A percentile compares a stretch with the other conserved stretches of the same genome.
Conservation (phyloP, 2,888 invertebrate genomes). For the Dicyrtoma fusca region DNA sequence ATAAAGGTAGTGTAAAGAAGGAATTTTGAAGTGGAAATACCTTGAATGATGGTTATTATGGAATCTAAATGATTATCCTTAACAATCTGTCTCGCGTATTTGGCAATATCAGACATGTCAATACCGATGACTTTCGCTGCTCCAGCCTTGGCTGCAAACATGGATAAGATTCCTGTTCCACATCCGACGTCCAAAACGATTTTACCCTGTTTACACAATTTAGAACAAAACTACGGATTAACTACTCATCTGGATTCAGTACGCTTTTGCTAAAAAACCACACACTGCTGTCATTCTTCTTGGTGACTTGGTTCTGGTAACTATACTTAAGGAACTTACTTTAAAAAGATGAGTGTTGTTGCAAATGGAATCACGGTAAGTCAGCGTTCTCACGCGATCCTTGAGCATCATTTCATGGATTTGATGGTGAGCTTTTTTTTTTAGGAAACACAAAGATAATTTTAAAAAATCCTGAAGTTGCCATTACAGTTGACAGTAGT, state of each 20-base stretch:
- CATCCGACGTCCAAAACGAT: slow-evolving; percentile 97
- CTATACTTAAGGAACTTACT: slow-evolving; percentile 57
- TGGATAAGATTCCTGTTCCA: slow-evolving; percentile 97
- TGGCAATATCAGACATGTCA: slow-evolving; percentile 99
- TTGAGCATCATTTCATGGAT: slow-evolving; percentile 99
- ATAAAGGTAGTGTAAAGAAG: too few species aligned
- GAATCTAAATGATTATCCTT: slow-evolving; percentile 81
- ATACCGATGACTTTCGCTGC: slow-evolving; percentile 94
- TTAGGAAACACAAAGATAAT: too few species aligned
- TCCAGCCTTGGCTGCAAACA: slow-evolving; percentile 99
- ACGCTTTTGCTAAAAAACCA: too few species aligned
- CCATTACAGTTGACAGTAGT: too few species aligned
- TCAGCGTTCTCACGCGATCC: slow-evolving; percentile 97
- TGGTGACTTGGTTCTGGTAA: slow-evolving; percentile 25
- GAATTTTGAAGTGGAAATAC: too few species aligned
- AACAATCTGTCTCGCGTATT: slow-evolving; percentile 94
- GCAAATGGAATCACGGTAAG: slow-evolving; percentile 98
- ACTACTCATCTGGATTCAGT: neutral
- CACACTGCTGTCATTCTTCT: neutral
- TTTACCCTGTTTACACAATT: slow-evolving; percentile 64
- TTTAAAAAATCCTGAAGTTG: too few species aligned
- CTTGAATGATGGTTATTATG: slow-evolving; percentile 81
- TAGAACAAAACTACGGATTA: neutral
- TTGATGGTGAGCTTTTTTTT: slow-evolving; percentile 99
- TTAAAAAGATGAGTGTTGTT: slow-evolving; percentile 98